Base-by-base conservation (phyloP, 1,140 invertebrate genomes). In the Mactra quadrangularis region DNA sequence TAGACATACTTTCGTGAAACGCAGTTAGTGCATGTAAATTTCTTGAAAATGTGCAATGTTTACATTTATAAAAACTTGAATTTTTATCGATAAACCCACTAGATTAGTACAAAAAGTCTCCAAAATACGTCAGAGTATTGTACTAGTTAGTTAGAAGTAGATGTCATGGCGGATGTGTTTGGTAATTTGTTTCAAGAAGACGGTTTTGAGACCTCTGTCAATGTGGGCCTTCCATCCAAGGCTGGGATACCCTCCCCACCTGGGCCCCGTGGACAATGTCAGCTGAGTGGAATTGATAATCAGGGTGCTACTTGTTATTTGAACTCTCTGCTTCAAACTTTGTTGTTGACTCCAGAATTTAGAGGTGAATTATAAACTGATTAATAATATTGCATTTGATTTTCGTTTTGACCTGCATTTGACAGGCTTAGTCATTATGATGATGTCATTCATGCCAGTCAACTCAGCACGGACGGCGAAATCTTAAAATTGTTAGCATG, bases 221-320 rank as follows among this genome's bases (percentile, higher is more conserved):
- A 1, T 53, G 17, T 25, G 6, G 15, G 33, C 45, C 27, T 31
- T 11, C n/a, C 4, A 17, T 4, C 19, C 7, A 78, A 74, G 25
- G 17, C 57, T 19, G 64, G 53, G 11, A 50, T 85, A 29, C 53
- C 76, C 13, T 33, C 81, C 22, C 89, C 91, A 3, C 88, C 89
- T 27, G 25, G 74, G 52, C 88, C 87, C 17, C 60, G 91, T 53
- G 66, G 71, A 6, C 72, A 89, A n/a, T 87, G 87, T 71, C 81
- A 87, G 9, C 78, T 94, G 31, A 87, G 89, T 81, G 93, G 93
- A 1, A 91, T 93, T 41, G 83, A 86, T 31, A 93, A 93, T 75
- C 92, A 92, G 79, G 93, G 93, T 52, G 90, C 91, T 3, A 93
- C 93, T 9, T 93, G 93, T 77, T 93, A 93, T 77, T 84, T 93